Base-by-base conservation (phyloP, 2,888 invertebrate genomes). In the Temnothorax unifasciatus region DNA sequence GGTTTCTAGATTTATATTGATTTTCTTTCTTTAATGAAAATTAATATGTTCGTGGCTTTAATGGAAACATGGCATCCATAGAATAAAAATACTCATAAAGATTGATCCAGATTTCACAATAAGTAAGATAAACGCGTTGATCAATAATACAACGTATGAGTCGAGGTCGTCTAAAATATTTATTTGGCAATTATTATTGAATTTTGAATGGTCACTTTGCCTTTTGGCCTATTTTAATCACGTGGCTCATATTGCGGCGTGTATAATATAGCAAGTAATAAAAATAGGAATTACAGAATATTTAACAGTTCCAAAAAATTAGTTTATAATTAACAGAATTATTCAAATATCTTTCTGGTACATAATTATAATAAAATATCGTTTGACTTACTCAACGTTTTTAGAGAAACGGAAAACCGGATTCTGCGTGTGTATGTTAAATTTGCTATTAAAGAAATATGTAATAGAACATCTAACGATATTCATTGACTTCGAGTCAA, bases 401-500 rank as follows among this genome's bases (percentile, higher is more conserved):
- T 11, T n/a, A 38, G n/a, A 66, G 8, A 41, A 64, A 44, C 21
- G 3, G 21, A 1, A 21, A 3, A 21, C 8, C 8, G 8, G 15
- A 66, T 41, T 41, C 21, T 25, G 5, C 21, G 21, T 15, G 41
- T 41, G 5, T 44, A 6, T 15, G 3, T 68, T 29, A 69, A 68
- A 69, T 29, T 29, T 29, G 29, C n/a, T 21, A 18, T 47, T 18
- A 47, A 52, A 52, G 21, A 52, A 21, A 71, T 18, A 21, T n/a
- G 13, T 34, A 34, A 38, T 21, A 34, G 0, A 63, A n/a, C 3
- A 18, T 54, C 18, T 61, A 44, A 75, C 1, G 5, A 47, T 5
- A 64, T 64, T 75, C n/a, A 57, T 57, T 25, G 13, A 41, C 13
- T 57, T 57, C 18, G 25, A 73, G 25, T 18, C 18, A 57, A 41